Percentiles rank a stretch among this genome's conserved stretches.
These are phyloP conservation scores for Dorcus parallelipipedus DNA, from an alignment of 2,888 invertebrate species.

Conservation along the genomic window DNA sequence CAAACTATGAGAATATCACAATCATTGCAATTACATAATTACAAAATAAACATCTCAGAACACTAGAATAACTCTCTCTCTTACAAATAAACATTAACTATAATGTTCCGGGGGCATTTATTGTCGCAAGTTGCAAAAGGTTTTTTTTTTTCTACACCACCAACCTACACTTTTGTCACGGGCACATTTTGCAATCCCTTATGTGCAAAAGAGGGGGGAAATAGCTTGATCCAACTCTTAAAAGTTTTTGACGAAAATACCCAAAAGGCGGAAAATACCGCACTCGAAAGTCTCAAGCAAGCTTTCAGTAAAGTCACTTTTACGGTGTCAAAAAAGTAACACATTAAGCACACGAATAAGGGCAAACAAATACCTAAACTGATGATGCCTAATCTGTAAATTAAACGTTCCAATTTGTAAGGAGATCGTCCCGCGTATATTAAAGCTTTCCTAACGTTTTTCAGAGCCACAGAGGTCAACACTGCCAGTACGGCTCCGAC, in stretches of 20 bases:
- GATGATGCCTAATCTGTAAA: slow-evolving; percentile 75
- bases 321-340: slow-evolving; percentile 44
- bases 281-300: slow-evolving; percentile 35
- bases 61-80: neutral
- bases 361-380: slow-evolving; percentile 73
- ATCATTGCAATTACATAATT: slow-evolving; percentile 14
- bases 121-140: neutral
- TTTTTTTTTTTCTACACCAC: neutral
- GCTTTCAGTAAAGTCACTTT: slow-evolving; percentile 34
- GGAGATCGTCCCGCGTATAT: slow-evolving; percentile 57
- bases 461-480: slow-evolving; percentile 72
- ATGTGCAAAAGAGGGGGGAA: slow-evolving; percentile 30
- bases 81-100: neutral
- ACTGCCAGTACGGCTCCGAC: slow-evolving; percentile 70
- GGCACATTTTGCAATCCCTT: slow-evolving; percentile 28
- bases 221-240: slow-evolving; percentile 39
- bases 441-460: slow-evolving; percentile 64
- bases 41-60: neutral
- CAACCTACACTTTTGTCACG: slow-evolving; percentile 31
- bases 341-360: slow-evolving; percentile 68
- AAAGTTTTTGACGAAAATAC: slow-evolving; percentile 43
- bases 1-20: slow-evolving; percentile 20
- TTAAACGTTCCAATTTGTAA: slow-evolving; percentile 62
- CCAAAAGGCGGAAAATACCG: slow-evolving; percentile 40
- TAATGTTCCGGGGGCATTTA: neutral